Percentiles rank a stretch among this genome's conserved stretches.
Conservation (phyloP, 1,140 invertebrate genomes). For the Pachypsylla venusta region DNA sequence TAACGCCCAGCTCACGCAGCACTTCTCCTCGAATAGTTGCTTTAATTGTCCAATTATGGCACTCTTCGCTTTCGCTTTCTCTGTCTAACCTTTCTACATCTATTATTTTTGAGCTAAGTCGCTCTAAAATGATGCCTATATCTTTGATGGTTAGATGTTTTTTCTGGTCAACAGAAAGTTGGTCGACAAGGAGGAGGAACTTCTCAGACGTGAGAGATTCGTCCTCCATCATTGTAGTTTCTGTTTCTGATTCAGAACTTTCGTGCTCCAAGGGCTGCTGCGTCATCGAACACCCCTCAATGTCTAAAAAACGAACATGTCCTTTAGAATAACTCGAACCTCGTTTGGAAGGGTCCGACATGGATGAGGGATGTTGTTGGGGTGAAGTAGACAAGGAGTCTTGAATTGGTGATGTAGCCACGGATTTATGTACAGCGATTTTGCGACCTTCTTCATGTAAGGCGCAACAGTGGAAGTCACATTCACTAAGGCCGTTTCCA, state of each 20-base stretch:
- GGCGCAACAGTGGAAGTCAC: constrained; percentile 89
- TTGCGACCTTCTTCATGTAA: constrained; percentile 79
- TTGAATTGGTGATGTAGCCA: constrained; percentile 80
- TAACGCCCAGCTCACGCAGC: constrained; percentile 73
- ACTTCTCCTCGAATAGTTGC: constrained; percentile 81
- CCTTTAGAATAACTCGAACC: constrained; percentile 29
- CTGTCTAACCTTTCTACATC: constrained; percentile 81
- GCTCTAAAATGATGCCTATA: constrained; percentile 83
- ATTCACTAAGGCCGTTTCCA: constrained; percentile 46
- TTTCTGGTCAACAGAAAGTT: constrained; percentile 79
- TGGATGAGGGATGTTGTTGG: constrained; percentile 34
- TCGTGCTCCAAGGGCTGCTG: constrained; percentile 37
- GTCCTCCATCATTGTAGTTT: constrained; percentile 81
- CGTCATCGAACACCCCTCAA: constrained; percentile 37
- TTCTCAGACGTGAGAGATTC: constrained; percentile 75
- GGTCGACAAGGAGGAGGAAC: constrained; percentile 80
- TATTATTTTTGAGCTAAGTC: constrained; percentile 79
- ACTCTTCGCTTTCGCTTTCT: constrained; percentile 78
- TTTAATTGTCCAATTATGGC: constrained; percentile 88
- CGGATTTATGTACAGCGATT: constrained; percentile 78
- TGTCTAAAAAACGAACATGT: constrained; percentile 60
- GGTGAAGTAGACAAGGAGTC: constrained; percentile 55
- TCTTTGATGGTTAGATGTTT: constrained; percentile 83
- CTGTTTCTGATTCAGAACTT: constrained; percentile 79
- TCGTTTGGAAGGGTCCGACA: constrained; percentile 30